Evolutionary conservation across 1,140 invertebrate genomes (phyloP), one percentile per base, ranked within the genome.

Genomic region (Penaeus japonicus): DNA sequence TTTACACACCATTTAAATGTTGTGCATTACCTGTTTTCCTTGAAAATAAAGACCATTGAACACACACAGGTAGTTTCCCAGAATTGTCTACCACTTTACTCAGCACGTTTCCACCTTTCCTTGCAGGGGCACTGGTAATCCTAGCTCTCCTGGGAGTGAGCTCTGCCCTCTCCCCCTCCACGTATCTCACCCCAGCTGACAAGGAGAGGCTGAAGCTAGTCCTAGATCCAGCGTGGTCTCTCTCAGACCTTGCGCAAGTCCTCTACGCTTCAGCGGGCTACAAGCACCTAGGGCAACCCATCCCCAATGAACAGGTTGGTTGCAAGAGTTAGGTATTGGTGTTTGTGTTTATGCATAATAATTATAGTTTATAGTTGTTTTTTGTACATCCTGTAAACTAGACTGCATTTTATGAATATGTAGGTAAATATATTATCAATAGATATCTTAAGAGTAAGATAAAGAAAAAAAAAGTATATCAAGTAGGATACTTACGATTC

Each of bases 261-360:
- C 93, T 95, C 91, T 94, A 95, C 92, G 93, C 94, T 22, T 93
- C 95, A 7, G 89, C 93, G 39, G 95, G 95, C 39, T 93, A 94
- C 35, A 93, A 93, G 89, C 90, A 94, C 35, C 91, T 94, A 0
- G 93, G 92, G 54, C 92, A 93, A 90, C 70, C 93, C 78, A 92
- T 94, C 80, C 92, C 93, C 1, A 93, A 93, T 81, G 85, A 91
- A 81, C 92, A 94, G 91, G 94, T 95, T 39, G 32, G 24, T 87
- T 54, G 10, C 47, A 12, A 15, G 10, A 47, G 10, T 12, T 47
- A 1, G 35, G 35, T 39, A 15, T 47, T 62, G n/a, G 65, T 73
- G 5, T 73, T 73, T 32, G 32, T 12, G 17, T 32, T 15, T 47
- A 73, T 7, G 32, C 24, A 80, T 39, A 53, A 12, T 57, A 35